Evolutionary conservation across 2,888 invertebrate species (phyloP).

Genomic region (Caenorhabditis angaria): DNA sequence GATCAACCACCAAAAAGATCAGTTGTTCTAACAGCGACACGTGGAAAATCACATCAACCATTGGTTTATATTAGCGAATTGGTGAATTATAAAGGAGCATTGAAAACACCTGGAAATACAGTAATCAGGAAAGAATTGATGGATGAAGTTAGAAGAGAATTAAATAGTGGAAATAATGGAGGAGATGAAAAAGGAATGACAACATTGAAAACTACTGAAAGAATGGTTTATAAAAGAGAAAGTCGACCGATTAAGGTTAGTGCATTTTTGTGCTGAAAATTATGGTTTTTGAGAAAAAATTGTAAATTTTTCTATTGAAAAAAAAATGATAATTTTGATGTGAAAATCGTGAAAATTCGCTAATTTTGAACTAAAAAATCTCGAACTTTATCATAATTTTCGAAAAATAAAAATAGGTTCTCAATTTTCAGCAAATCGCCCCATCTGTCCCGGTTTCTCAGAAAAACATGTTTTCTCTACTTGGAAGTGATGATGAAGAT

Average conservation of each 20-base stretch:
- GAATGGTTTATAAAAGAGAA: conserved; percentile 41
- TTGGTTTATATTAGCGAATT: conserved; percentile 48
- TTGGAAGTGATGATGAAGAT: conserved; percentile 41
- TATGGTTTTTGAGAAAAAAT: no score
- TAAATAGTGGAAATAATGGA: conserved; percentile 4
- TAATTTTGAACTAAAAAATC: no score
- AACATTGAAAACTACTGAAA: conserved; percentile 33
- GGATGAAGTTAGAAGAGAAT: conserved; percentile 38
- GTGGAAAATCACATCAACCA: conserved; percentile 48
- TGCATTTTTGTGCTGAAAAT: no score
- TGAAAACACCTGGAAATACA: conserved; percentile 42
- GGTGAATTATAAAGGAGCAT: conserved; percentile 49
- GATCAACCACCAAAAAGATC: conserved; percentile 94
- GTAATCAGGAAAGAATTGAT: conserved; percentile 38
- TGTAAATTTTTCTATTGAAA: neutral
- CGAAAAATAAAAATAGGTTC: neutral
- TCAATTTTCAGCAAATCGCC: conserved; percentile 23
- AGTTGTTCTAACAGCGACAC: conserved; percentile 77
- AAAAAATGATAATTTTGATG: no score
- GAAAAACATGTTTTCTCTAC: conserved; percentile 30
- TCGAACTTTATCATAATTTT: no score
- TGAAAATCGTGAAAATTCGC: no score
- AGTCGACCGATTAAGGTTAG: conserved; percentile 24
- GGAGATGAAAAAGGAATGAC: conserved; percentile 35
- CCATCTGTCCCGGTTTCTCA: conserved; percentile 35